phyloP scores from a whole-genome alignment of 2,113 vertebrate species.

The Brachyhypopomus gauderio region DNA sequence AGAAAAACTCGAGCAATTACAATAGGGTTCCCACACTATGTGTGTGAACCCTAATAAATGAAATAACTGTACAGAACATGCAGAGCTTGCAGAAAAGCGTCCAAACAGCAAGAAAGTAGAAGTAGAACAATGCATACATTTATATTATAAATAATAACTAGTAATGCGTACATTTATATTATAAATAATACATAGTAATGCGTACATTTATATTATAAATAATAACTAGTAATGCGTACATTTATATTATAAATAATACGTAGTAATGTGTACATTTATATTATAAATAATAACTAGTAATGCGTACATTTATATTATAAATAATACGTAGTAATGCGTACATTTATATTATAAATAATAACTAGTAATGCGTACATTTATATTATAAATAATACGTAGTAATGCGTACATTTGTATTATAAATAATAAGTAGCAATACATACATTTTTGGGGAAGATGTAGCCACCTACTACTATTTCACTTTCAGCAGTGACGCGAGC shows the following conservation, averaged over 20 bases:
- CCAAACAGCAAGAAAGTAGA: no score
- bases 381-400: background rate
- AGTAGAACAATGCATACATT: slow-evolving; percentile 66
- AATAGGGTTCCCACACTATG: no score
- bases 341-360: slow-evolving; percentile 60
- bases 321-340: slow-evolving; percentile 49
- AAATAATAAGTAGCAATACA: no score
- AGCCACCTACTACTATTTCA: slow-evolving; percentile 71
- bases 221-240: no score
- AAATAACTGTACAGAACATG: no score
- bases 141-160: slow-evolving; percentile 52
- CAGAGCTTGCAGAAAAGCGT: no score
- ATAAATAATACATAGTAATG: background rate
- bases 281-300: no score
- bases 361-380: no score
- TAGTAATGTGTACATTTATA: slow-evolving; percentile 66
- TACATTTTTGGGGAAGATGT: slow-evolving; percentile 76
- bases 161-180: no score
- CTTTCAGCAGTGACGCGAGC: slow-evolving; percentile 68
- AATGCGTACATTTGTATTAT: slow-evolving; percentile 66
- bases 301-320: no score
- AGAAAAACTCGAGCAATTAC: no score
- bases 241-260: background rate
- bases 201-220: slow-evolving; percentile 66
- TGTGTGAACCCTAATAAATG: no score